Base-by-base conservation (phyloP, 1,140 invertebrate genomes). In the Zaprionus africanus region DNA sequence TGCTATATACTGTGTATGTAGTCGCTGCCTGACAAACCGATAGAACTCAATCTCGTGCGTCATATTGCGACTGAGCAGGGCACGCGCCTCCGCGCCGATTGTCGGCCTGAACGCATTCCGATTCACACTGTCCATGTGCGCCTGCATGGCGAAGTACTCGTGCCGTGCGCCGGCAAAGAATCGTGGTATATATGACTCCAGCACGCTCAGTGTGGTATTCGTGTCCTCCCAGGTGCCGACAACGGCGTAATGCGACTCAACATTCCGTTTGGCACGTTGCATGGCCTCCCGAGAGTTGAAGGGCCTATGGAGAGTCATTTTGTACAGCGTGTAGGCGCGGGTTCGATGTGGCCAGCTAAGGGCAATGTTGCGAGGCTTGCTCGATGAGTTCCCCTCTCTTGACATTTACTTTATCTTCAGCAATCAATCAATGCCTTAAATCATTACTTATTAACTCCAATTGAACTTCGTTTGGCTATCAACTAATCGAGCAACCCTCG, bases 11-110 rank as follows among this genome's bases (percentile, higher is more conserved):
- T 98, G 97, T 85, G 95, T 94, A 83, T 98, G 95, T 6, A 98
- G 93, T 78, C 97, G 94, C 92, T 98, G 97, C 81, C 95, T 95
- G 86, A 97, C 97, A 92, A 98, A 98, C 83, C 98, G 95, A 92
- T 98, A 98, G 90, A 98, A 97, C 92, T 98, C 97, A 24, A 98
- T 97, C 93, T 98, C 97, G 53, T 96, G 94, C 0, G 97, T 98
- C 90, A 98, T 96, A 91, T 98, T 98, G 58, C 94, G 94, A 66
- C 96, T 94, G 0, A 98, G 96, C 12, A 98, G 94, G 1, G 96
- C 94, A 86, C 97, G 97, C 1, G 97, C 95, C 82, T 96, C 95
- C 78, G 97, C 95, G 22, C 95, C 96, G 0, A 98, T 96, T 5
- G 95, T 94, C 4, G 97, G 97, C 87, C 97, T 68, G 19, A 82